Conservation (phyloP, 2,888 invertebrate species). For the Eretmocerus hayati region DNA sequence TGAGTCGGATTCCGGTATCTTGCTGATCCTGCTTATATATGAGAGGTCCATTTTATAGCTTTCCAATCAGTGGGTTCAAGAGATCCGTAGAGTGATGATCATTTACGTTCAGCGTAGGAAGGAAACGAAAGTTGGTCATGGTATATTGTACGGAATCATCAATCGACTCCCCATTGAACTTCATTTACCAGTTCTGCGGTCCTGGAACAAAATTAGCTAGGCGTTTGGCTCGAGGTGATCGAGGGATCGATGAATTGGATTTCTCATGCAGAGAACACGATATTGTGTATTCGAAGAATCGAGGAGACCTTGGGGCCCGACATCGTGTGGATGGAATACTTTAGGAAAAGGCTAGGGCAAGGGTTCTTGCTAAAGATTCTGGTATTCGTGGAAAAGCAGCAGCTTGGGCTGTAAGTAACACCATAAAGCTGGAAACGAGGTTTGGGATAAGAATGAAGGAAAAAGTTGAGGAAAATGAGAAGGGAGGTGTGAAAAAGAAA, state of each 20-base stretch:
- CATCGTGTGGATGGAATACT: not conserved
- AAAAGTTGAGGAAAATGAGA: not conserved
- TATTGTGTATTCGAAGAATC: conserved; percentile 15
- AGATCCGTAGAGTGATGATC: conserved; percentile 1
- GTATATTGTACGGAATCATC: not conserved
- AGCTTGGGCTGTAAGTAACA: conserved; percentile 2
- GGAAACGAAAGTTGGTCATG: not conserved
- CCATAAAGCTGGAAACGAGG: conserved; percentile 1
- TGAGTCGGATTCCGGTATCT: too few relatives aligned
- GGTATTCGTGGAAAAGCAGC: conserved; percentile 26
- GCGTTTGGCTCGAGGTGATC: conserved; percentile 25
- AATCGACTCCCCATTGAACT: conserved; percentile 9
- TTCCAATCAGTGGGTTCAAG: not conserved
- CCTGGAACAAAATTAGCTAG: conserved; percentile 30
- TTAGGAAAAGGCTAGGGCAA: not conserved
- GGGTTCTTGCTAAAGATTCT: conserved; percentile 8
- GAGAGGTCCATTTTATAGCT: too few relatives aligned
- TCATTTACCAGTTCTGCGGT: conserved; percentile 25
- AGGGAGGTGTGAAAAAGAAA: not conserved
- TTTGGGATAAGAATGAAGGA: conserved; percentile 1
- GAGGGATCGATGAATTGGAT: conserved; percentile 29
- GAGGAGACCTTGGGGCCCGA: too few relatives aligned
- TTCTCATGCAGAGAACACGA: conserved; percentile 28
- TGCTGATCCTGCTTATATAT: too few relatives aligned
- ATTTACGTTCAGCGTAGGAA: not conserved